phyloP scores from a whole-genome alignment of 2,888 invertebrate species.

The Melieria crassipennis region DNA sequence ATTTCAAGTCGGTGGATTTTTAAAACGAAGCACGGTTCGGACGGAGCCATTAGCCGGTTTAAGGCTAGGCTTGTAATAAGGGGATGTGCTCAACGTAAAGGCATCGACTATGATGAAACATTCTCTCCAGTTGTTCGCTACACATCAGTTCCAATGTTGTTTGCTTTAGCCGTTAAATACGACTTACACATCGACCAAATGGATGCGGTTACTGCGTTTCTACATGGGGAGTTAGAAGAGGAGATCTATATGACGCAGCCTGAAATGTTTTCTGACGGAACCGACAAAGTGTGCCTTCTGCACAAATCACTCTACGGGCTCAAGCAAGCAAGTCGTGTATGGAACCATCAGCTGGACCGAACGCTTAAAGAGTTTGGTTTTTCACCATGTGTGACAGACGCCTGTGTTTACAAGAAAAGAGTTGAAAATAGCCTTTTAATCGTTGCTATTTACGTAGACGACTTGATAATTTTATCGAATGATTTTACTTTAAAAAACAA shows the following conservation, averaged over 20 bases:
- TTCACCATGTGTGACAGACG: conserved; percentile 7
- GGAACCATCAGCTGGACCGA: neutral
- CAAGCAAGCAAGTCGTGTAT: conserved; percentile 5
- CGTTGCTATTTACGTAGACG: conserved; percentile 29
- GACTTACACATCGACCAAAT: conserved; percentile 2
- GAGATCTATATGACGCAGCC: conserved; percentile 4
- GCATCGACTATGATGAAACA: neutral
- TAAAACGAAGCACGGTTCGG: no score
- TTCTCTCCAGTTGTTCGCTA: neutral
- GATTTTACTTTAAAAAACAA: conserved; percentile 13
- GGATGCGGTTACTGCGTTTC: conserved; percentile 10
- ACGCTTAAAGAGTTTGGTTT: conserved; percentile 1
- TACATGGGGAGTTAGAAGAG: neutral
- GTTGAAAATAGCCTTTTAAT: conserved; percentile 2
- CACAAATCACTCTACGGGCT: conserved; percentile 3
- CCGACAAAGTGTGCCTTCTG: neutral
- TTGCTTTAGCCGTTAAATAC: neutral
- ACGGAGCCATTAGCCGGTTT: neutral
- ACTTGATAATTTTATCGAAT: conserved; percentile 20
- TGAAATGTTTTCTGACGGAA: neutral
- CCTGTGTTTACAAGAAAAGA: conserved; percentile 17
- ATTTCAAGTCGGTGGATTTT: no score
- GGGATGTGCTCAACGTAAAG: neutral
- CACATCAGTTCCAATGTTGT: conserved; percentile 2
- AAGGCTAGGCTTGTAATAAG: conserved; percentile 1